Percentiles rank a stretch among this genome's conserved stretches.
These are phyloP conservation scores for Hoplostethus mediterraneus DNA, from an alignment of 2,797 vertebrate genomes.

Conservation along the genomic window DNA sequence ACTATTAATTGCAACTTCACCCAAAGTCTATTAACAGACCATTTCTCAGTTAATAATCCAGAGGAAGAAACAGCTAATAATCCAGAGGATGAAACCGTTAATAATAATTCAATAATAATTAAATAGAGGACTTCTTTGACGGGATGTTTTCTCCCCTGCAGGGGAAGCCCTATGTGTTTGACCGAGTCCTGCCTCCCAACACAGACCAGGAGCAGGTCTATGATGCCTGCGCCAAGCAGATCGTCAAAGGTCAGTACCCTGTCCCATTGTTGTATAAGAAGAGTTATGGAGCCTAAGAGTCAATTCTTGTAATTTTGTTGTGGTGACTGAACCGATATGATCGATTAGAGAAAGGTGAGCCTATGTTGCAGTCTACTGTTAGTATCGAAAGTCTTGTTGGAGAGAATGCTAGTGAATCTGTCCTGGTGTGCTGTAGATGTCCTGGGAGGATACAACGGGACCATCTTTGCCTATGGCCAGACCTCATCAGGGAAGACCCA, in stretches of 20 bases:
- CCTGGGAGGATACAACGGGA: slow-evolving; percentile 95
- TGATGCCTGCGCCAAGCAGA: slow-evolving; percentile 92
- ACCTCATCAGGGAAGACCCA: slow-evolving; percentile 97
- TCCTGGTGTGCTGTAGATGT: slow-evolving; percentile 86
- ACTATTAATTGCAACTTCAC: no score
- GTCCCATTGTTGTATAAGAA: neutral
- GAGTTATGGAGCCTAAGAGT: neutral
- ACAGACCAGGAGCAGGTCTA: slow-evolving; percentile 94
- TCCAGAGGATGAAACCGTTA: no score
- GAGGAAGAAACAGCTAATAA: no score
- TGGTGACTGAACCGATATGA: neutral
- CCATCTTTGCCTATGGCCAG: slow-evolving; percentile 97
- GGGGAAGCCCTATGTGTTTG: slow-evolving; percentile 94
- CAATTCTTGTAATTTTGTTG: neutral
- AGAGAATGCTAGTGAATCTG: neutral
- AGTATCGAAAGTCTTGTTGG: neutral
- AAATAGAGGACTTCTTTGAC: slow-evolving; percentile 20
- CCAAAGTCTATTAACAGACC: no score
- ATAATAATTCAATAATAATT: no score
- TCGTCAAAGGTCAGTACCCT: slow-evolving; percentile 89
- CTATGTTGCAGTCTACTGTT: neutral
- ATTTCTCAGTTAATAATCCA: no score
- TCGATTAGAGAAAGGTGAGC: neutral
- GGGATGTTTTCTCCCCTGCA: slow-evolving; percentile 64
- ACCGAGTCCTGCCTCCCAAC: slow-evolving; percentile 90